A percentile compares a stretch with the other conserved stretches of the same genome.
These are phyloP conservation scores for Eleginops maclovinus DNA, from an alignment of 2,113 vertebrate species.

Conservation along the genomic window DNA sequence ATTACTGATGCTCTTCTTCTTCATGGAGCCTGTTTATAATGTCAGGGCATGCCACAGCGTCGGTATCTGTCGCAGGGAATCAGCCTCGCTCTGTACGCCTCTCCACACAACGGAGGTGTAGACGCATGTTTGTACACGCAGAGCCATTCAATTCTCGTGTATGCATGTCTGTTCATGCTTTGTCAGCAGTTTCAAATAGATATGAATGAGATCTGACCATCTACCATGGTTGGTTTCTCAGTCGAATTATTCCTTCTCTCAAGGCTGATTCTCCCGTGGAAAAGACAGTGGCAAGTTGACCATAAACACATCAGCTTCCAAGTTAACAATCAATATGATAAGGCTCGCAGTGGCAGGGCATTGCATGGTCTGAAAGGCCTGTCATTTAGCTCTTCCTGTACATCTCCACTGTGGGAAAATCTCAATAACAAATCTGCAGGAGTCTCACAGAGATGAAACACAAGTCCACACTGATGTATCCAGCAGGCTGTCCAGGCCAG, in stretches of 20 bases:
- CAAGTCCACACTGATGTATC: background rate
- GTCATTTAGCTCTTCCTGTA: conserved; percentile 1
- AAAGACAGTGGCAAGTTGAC: background rate
- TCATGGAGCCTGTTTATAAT: conserved; percentile 53
- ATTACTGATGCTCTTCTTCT: conserved; percentile 58
- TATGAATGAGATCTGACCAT: conserved; percentile 15
- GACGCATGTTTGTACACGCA: conserved; percentile 6
- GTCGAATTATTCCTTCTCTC: conserved; percentile 3
- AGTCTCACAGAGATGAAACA: conserved; percentile 16
- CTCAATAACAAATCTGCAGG: conserved; percentile 24
- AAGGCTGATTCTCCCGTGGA: background rate
- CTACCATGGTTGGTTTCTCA: conserved; percentile 11
- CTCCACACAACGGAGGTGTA: background rate
- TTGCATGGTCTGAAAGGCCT: conserved; percentile 14
- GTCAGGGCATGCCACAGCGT: conserved; percentile 36
- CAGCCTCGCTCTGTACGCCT: conserved; percentile 16
- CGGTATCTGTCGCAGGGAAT: conserved; percentile 44
- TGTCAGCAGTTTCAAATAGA: conserved; percentile 36
- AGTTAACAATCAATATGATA: conserved; percentile 23
- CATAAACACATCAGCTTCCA: background rate
- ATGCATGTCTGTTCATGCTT: conserved; percentile 8
- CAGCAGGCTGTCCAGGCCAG: conserved; percentile 9
- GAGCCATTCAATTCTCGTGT: background rate
- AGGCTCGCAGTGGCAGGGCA: background rate
- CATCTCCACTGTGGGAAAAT: conserved; percentile 1